Evolutionary conservation across 2,113 vertebrate genomes (phyloP), one percentile per base, ranked within the genome.

Genomic region (Spermophilus dauricus): DNA sequence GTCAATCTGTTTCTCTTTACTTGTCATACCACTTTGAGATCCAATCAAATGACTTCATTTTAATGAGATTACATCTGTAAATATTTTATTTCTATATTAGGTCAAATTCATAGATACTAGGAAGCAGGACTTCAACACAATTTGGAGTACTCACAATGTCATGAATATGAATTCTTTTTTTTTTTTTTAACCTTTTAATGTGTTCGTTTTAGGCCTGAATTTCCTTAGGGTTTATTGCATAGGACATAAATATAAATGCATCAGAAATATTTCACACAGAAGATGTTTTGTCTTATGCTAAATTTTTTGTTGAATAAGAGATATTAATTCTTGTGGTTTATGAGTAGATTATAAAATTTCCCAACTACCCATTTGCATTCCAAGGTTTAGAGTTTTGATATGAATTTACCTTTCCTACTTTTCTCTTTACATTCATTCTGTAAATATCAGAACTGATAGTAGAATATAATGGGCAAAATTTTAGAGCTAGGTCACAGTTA

Each of bases 281-380:
- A 51, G 4, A 3, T 72, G 2, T 82, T 75, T 76, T 37, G 39
- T 39, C 2, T 78, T 83, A 16, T 77, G 17, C 48, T 78, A 70
- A 93, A 20, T 80, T 39, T 94, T 14, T 89, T 26, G 69, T 81
- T 12, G 14, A 80, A n/a, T 14, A 80, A 85, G 28, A 92, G 96
- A 48, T 14, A 81, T 77, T 83, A 20, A 26, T 80, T 91, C 2
- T 42, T 75, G 34, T 75, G 39, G 12, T 51, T 16, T 69, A n/a
- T 32, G 32, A 81, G 11, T 42, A 67, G 14, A 61, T 53, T 69
- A 84, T 53, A 82, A 2, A 34, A 34, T 92, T 95, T 86, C 12
- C 6, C 65, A 32, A 86, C 70, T 82, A 39, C 70, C 17, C 30
- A 70, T 4, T 39, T 89, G 1, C 45, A 83, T 51, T 63, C 7